Evolutionary conservation across 2,797 vertebrate genomes (phyloP), one percentile per base, ranked within the genome.

Genomic region (Scarus forsteni): DNA sequence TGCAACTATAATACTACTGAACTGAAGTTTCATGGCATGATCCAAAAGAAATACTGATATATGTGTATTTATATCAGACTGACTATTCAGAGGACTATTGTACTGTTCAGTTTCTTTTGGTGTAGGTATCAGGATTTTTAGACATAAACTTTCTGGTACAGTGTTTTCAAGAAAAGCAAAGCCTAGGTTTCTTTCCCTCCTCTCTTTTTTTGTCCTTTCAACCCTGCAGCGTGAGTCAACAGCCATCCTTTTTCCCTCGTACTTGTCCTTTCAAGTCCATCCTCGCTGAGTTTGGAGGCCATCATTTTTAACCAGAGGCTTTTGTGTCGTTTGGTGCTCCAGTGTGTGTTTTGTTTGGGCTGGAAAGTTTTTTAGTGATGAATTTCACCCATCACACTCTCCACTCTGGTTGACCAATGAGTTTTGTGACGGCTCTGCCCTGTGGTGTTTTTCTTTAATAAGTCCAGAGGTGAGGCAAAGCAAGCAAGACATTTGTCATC

Each of bases 401-500:
- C 71, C 77, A 46, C 55, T 60, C 70, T 75, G 78, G 84, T 81
- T 88, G 85, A 89, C 87, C 89, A 89, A 84, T 89, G 88, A 79
- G 77, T 82, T 84, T 65, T 83, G 72, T 74, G 74, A 76, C 73
- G 75, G 74, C 60, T 18, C 70, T 68, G 85, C 85, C 27, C 89
- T 64, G 73, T 89, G 85, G 86, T 90, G 90, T 92, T 93, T 90
- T 90, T 88, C 88, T 93, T 92, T 92, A 92, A 93, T 92, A 92
- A 88, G 89, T 91, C 87, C 83, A 90, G 90, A 91, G 89, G 88
- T 91, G 89, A 88, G 79, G 86, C 81, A 89, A 87, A 86, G 81
- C 74, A 85, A 88, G 85, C 82, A 75, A 68, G 71, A 60, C 71
- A 93, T 93, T 87, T 86, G 85, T 93, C 89, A 91, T 85, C 74